Conservation (phyloP, 2,888 invertebrate genomes). For the Heterodera filipjevi region DNA sequence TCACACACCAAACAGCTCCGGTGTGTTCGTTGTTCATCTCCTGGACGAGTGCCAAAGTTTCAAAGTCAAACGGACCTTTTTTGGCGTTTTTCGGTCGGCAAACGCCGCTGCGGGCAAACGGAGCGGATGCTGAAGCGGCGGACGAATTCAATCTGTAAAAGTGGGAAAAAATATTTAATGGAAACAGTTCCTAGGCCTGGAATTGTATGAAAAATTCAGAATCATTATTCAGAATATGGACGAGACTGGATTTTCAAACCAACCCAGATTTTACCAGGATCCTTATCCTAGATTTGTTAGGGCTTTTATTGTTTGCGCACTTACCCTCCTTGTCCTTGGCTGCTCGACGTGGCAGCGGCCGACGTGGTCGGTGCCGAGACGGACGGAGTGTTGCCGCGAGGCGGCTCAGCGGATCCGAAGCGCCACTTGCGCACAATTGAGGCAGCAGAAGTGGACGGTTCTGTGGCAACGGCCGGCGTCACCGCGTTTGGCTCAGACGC, state of each 20-base stretch:
- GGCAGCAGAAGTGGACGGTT: constrained; percentile 12
- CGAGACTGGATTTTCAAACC: too few relatives aligned
- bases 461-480: background rate
- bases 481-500: constrained; percentile 40
- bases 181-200: too few relatives aligned
- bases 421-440: background rate
- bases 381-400: background rate
- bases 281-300: too few relatives aligned
- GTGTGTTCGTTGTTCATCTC: constrained; percentile 83
- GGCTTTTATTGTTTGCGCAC: too few relatives aligned
- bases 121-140: constrained; percentile 14
- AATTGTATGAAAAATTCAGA: too few relatives aligned
- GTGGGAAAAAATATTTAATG: too few relatives aligned
- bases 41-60: constrained; percentile 82
- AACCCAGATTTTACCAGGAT: too few relatives aligned
- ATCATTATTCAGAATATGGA: too few relatives aligned
- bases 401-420: constrained; percentile 22
- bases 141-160: constrained; percentile 19
- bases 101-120: constrained; percentile 47
- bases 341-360: constrained; percentile 15
- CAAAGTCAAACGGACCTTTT: constrained; percentile 92
- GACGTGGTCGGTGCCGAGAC: background rate
- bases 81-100: constrained; percentile 92
- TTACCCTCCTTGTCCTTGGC: constrained; percentile 18
- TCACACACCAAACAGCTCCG: constrained; percentile 95